A percentile compares a stretch with the other conserved stretches of the same genome.
Conservation (phyloP, 2,888 invertebrate species). For the Agyllia agylla region DNA sequence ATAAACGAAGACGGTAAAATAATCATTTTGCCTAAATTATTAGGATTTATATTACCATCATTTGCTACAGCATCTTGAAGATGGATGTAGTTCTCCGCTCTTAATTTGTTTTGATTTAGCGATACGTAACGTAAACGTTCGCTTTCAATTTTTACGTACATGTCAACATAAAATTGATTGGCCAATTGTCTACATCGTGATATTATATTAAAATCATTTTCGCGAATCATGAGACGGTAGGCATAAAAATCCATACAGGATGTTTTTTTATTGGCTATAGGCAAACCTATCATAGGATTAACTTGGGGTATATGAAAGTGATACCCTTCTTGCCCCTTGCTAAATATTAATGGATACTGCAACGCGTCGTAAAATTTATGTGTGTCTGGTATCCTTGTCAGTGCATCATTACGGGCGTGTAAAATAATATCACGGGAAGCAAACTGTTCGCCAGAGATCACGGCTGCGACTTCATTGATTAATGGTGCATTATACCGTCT, state of each 20-base stretch:
- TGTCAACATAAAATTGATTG: constrained; percentile 7
- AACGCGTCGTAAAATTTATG: constrained; percentile 15
- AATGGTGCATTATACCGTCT: constrained; percentile 53
- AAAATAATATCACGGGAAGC: constrained; percentile 49
- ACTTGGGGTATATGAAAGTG: background rate
- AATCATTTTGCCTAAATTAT: background rate
- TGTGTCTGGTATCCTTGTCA: constrained; percentile 42
- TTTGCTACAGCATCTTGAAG: background rate
- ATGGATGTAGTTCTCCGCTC: constrained; percentile 7
- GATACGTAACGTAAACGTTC: background rate
- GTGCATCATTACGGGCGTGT: constrained; percentile 30
- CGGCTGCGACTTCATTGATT: constrained; percentile 56
- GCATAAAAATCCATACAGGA: constrained; percentile 19
- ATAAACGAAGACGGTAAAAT: background rate
- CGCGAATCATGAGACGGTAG: background rate
- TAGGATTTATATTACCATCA: background rate
- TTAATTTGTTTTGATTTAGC: constrained; percentile 4
- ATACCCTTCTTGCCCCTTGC: constrained; percentile 2
- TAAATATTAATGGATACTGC: background rate
- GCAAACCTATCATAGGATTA: background rate
- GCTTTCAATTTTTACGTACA: constrained; percentile 15
- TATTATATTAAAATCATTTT: background rate
- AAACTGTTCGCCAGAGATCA: constrained; percentile 34
- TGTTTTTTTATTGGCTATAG: constrained; percentile 2
- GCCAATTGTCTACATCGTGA: background rate